These are phyloP conservation scores for Lepus townsendii DNA, from an alignment of 2,797 vertebrate genomes.

Conservation along the genomic window DNA sequence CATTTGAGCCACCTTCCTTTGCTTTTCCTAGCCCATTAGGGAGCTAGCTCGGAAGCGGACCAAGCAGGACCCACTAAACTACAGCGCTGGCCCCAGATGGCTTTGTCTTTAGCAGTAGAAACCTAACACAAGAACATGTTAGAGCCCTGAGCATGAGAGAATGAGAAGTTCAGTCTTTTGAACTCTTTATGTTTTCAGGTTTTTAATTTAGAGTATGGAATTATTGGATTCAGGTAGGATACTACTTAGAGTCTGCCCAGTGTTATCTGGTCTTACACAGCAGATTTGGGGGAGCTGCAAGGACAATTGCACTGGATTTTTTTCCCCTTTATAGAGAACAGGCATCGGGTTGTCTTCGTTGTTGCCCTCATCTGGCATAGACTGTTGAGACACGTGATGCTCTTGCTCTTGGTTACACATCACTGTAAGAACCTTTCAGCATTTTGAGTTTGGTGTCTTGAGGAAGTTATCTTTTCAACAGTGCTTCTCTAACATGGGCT, in stretches of 20 bases:
- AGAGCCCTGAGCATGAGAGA: neutral
- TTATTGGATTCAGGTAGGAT: neutral
- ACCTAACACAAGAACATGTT: neutral
- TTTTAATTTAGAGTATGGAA: neutral
- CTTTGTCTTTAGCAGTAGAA: neutral
- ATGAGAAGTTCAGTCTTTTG: neutral
- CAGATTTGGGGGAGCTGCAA: neutral
- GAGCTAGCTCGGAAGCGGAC: no score
- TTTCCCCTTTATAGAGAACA: conserved; percentile 23
- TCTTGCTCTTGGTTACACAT: conserved; percentile 27
- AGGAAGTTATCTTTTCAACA: neutral
- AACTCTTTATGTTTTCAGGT: conserved; percentile 18
- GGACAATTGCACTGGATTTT: neutral
- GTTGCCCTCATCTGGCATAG: conserved; percentile 20
- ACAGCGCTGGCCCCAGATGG: no score
- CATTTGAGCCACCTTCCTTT: no score
- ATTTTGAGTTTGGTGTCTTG: neutral
- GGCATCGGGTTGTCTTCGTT: neutral
- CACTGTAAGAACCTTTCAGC: neutral
- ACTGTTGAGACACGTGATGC: neutral
- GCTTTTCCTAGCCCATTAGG: no score
- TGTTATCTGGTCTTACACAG: neutral
- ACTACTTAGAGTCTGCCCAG: neutral
- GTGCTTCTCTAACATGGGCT: neutral
- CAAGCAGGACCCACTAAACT: no score